These are phyloP conservation scores for Peromyscus californicus DNA, from an alignment of 2,113 vertebrate species.

Conservation along the genomic window DNA sequence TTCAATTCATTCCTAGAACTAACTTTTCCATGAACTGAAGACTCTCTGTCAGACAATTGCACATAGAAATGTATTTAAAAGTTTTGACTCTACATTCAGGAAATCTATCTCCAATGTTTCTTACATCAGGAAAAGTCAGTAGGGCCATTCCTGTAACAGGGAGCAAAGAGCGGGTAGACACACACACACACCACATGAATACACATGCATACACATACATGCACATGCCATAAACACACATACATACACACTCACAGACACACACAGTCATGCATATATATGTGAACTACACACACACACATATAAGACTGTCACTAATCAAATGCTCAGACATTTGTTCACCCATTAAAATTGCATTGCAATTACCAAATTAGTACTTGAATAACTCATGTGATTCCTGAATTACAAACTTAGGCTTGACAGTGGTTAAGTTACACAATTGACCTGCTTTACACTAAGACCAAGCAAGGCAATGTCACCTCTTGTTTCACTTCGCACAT, in stretches of 20 bases:
- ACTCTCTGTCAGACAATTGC: neutral
- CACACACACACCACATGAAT: neutral
- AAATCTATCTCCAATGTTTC: neutral
- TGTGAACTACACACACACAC: neutral
- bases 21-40: neutral
- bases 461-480: neutral
- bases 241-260: neutral
- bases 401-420: neutral
- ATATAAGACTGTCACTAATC: neutral
- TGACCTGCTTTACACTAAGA: neutral
- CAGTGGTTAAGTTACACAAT: neutral
- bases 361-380: neutral
- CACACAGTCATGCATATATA: too few species aligned
- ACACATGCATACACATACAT: neutral
- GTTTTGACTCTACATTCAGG: neutral
- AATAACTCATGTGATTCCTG: neutral
- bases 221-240: neutral
- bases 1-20: neutral
- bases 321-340: neutral
- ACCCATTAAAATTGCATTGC: neutral
- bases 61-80: neutral
- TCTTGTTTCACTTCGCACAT: neutral
- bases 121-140: neutral
- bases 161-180: neutral
- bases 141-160: accelerated